phyloP scores from a whole-genome alignment of 2,888 invertebrate species.

The Piscicola geometra region DNA sequence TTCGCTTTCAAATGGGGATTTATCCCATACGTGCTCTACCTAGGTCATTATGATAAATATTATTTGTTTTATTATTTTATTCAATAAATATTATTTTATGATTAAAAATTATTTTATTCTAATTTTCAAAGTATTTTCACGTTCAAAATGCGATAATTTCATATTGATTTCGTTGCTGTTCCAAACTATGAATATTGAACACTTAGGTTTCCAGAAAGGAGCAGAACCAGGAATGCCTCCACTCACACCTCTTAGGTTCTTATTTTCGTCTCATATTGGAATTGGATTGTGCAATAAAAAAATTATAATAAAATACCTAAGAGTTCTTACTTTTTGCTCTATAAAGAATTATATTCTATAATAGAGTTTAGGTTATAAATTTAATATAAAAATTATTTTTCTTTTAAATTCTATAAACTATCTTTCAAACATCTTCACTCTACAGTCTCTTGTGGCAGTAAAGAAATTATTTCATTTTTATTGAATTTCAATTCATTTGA shows the following conservation, averaged over 20 bases:
- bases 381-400: too few relatives aligned
- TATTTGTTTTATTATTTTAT: not conserved
- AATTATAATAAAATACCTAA: too few relatives aligned
- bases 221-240: conserved; percentile 37
- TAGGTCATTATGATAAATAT: conserved; percentile 4
- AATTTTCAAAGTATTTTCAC: not conserved
- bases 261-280: too few relatives aligned
- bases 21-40: conserved; percentile 26
- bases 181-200: too few relatives aligned
- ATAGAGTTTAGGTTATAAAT: too few relatives aligned
- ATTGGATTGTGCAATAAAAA: too few relatives aligned
- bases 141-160: conserved; percentile 4
- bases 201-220: conserved; percentile 35
- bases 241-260: conserved; percentile 35
- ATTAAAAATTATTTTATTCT: not conserved
- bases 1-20: conserved; percentile 30
- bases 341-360: not conserved
- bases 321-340: too few relatives aligned
- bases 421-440: not conserved
- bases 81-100: not conserved
- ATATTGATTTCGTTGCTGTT: not conserved
- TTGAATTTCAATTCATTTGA: too few relatives aligned
- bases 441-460: conserved; percentile 1
- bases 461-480: too few relatives aligned
- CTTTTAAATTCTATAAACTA: too few relatives aligned